Evolutionary conservation across 2,888 invertebrate species (phyloP), one percentile per base, ranked within the genome.

Genomic region (Zygothrica quintamaculata): DNA sequence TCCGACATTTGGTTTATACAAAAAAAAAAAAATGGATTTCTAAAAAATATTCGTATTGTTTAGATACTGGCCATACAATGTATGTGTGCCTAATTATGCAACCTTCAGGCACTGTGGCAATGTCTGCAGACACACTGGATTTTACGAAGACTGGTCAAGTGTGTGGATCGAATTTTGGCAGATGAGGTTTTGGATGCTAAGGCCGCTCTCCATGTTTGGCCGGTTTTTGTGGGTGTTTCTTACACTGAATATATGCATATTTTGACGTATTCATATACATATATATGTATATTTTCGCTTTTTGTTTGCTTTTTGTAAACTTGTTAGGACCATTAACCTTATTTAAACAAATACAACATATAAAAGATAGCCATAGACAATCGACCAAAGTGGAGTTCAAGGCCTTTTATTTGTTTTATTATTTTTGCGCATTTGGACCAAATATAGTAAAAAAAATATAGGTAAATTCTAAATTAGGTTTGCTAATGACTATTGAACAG

Each of bases 301-400:
- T 84, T 65, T 65, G 43, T 84, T 58, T 67, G 56, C 53, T 78
- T 66, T 61, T 72, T 77, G 74, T 75, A 67, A 84, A 76, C 74
- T 59, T 47, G 70, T 69, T 77, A 65, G 50, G 59, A 61, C 31
- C 70, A 74, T 78, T 87, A 75, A 84, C 82, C 87, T 73, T 81
- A 87, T 84, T 75, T 58, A 62, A 60, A 18, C 61, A 65, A 39
- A 51, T 3, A 48, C 46, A 59, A 43, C 46, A 52, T 50, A 68
- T 52, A 50, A n/a, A 25, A 47, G 1, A 47, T 13, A 16, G 3
- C 29, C 5, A 31, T 50, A 42, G 40, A 43, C 57, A 43, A 65
- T 61, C 48, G 60, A 59, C 29, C 42, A 33, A 36, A 25, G 31
- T 46, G 50, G 65, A 80, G 81, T 86, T 82, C 87, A 82, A 82